Percentiles rank a stretch among this genome's conserved stretches.
phyloP scores from a whole-genome alignment of 1,140 invertebrate species.

The Dufourea novaeangliae region DNA sequence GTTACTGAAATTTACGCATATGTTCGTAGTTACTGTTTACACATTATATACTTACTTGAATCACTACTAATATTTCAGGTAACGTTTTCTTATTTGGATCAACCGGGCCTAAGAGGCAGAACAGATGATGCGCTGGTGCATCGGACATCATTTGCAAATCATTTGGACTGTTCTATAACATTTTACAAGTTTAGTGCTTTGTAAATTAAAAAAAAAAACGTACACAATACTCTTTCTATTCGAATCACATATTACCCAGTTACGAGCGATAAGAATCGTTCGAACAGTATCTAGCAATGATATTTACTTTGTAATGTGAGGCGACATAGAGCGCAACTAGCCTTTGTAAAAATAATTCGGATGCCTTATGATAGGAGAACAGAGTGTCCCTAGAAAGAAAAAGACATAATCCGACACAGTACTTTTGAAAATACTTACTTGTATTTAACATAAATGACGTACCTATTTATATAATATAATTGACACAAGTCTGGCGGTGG shows the following conservation, averaged over 20 bases:
- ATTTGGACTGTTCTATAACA: conserved; percentile 95
- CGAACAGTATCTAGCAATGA: not conserved
- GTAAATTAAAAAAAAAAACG: conserved; percentile 14
- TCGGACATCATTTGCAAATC: conserved; percentile 99
- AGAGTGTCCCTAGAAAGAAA: conserved; percentile 89
- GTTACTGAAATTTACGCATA: conserved; percentile 2
- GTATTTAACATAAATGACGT: conserved; percentile 23
- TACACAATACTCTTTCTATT: no score
- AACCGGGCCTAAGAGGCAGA: conserved; percentile 95
- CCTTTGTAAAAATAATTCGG: conserved; percentile 96
- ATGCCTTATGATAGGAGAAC: conserved; percentile 98
- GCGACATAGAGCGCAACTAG: conserved; percentile 97
- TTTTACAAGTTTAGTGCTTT: not conserved
- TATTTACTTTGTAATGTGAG: conserved; percentile 96
- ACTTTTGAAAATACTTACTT: not conserved
- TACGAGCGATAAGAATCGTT: no score
- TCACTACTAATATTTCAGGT: conserved; percentile 95
- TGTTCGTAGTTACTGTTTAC: not conserved
- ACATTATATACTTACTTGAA: conserved; percentile 85
- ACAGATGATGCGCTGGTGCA: conserved; percentile 98
- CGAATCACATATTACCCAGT: no score
- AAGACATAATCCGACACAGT: conserved; percentile 17
- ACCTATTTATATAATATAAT: conserved; percentile 92
- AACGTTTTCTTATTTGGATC: conserved; percentile 86
- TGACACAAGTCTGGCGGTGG: conserved; percentile 95